These are phyloP conservation scores for Zaprionus taronus DNA, from an alignment of 1,140 invertebrate genomes.

Conservation along the genomic window DNA sequence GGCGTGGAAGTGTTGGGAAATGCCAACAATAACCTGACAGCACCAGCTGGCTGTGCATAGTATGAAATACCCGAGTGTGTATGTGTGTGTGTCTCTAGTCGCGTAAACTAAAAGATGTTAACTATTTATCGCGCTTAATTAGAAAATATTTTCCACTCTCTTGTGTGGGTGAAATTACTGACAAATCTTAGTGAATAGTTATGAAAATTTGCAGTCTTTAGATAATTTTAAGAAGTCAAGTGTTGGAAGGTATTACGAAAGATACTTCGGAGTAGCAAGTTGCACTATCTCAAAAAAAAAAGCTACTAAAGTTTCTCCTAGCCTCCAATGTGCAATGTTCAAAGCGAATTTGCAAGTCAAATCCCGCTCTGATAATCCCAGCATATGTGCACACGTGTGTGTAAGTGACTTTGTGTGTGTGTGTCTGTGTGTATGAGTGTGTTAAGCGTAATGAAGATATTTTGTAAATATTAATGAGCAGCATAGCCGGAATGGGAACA, in stretches of 20 bases:
- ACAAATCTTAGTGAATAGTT: background rate
- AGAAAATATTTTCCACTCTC: background rate
- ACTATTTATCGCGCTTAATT: slow-evolving; percentile 1
- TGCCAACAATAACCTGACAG: background rate
- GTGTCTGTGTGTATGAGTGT: background rate
- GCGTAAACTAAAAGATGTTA: background rate
- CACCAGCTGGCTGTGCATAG: background rate
- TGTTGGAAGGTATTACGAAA: background rate
- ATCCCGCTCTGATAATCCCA: background rate
- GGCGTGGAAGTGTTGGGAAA: background rate
- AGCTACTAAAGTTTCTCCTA: background rate
- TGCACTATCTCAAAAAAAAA: background rate
- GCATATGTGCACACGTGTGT: background rate
- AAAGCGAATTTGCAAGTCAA: background rate
- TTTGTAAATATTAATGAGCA: slow-evolving; percentile 35
- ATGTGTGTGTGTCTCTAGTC: background rate
- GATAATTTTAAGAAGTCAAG: background rate
- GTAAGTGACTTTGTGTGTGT: slow-evolving; percentile 3
- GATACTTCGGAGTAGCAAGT: background rate
- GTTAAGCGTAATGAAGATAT: slow-evolving; percentile 28
- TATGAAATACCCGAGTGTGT: background rate
- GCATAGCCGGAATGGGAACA: background rate
- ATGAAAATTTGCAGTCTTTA: background rate
- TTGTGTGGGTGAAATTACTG: background rate
- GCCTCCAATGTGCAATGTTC: background rate